A percentile compares a stretch with the other conserved stretches of the same genome.
These are phyloP conservation scores for Erethizon dorsatum DNA, from an alignment of 2,797 vertebrate species.

Conservation along the genomic window DNA sequence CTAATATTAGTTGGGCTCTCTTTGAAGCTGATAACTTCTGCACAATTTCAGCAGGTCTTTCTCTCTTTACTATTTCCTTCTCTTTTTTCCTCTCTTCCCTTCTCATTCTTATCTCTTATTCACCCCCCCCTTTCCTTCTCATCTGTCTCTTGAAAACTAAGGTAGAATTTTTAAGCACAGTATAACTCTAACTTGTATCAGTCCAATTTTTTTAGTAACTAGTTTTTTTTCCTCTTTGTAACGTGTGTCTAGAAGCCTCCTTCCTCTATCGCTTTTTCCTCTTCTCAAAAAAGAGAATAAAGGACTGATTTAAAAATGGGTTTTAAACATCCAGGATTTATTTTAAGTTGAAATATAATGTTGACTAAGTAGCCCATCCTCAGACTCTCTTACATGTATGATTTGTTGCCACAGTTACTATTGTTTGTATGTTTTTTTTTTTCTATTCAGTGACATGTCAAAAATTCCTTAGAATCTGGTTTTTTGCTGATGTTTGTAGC, in stretches of 20 bases:
- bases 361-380: neutral
- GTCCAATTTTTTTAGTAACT: neutral
- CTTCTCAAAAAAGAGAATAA: neutral
- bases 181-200: neutral
- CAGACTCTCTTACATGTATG: neutral
- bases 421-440: neutral
- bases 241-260: neutral
- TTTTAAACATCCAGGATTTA: constrained; percentile 45
- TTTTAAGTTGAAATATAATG: constrained; percentile 54
- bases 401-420: constrained; percentile 29
- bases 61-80: neutral
- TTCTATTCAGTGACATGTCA: neutral
- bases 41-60: neutral
- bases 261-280: neutral
- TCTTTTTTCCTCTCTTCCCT: neutral
- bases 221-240: constrained; percentile 26
- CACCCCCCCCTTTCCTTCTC: neutral
- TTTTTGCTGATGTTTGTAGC: constrained; percentile 1
- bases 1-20: neutral
- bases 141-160: neutral
- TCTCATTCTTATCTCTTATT: neutral
- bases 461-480: constrained; percentile 38
- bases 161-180: neutral
- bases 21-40: neutral
- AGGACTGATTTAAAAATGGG: constrained; percentile 52